Base-by-base conservation (phyloP, 2,888 invertebrate species). In the Seladonia tumulorum region DNA sequence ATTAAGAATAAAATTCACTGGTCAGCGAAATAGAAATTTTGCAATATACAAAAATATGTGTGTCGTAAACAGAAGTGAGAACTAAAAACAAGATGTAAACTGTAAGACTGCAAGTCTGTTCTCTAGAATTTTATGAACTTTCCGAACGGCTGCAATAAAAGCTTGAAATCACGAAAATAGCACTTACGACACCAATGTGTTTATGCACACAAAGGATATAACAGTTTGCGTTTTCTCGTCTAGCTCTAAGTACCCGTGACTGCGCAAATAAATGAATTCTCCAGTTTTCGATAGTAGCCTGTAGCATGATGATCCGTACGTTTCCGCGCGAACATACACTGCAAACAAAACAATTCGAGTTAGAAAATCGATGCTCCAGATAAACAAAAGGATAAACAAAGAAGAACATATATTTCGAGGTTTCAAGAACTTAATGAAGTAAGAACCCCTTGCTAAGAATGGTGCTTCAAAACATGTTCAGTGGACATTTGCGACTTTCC, bases 241-340 rank as follows among this genome's bases (percentile, higher is more conserved):
- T 88, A 97, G 97, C 95, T 98, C 98, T 78, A 98, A 96, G 93
- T 97, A 98, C 16, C 98, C 98, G 90, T 97, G 96, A 0, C 98
- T 98, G 93, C 97, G 96, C 94, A 98, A 96, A 93, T 98, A 98
- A 90, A 98, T 98, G 92, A 97, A 98, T 92, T 97, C 96, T n/a
- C 98, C 98, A 79, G 97, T 97, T 88, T 98, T 97, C 18, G 98
- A 97, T 93, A 97, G 96, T 39, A 99, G 95, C 72, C 98, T 96
- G 93, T 98, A 98, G 91, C 98, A 98, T n/a, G 98, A 98, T 91
- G 97, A 97, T 16, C 98, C 98, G 94, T 97, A 97, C 90, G 97
- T 97, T 93, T 97, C 97, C 83, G 97, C 97, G 92, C 97, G 97
- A 94, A 98, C 98, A 95, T 98, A 98, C 98, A 98, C 97, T 97